Evolutionary conservation across 64 coral and sea anemone species (phyloP).

Genomic region (Montipora efflorescens): DNA sequence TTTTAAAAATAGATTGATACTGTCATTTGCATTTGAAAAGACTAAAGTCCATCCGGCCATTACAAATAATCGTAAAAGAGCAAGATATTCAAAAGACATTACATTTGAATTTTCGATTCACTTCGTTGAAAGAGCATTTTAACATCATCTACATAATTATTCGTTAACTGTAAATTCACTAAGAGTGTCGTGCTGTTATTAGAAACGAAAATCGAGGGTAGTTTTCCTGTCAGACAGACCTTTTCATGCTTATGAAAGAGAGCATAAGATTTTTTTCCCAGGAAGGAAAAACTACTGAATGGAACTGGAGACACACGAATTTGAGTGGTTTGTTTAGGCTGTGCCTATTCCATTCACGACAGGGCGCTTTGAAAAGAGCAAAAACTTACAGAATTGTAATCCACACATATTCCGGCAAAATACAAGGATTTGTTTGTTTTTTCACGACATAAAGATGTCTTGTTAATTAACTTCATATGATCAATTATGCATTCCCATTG

Average conservation of each 20-base stretch:
- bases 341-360: not conserved
- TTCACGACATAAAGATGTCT: not conserved
- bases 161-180: too few species aligned
- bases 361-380: not conserved
- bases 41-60: not conserved
- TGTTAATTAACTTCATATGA: not conserved
- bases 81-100: not conserved
- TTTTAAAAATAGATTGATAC: not conserved
- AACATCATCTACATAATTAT: too few species aligned
- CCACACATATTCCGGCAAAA: not conserved
- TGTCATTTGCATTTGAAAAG: slow-evolving; percentile 29
- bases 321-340: too few species aligned
- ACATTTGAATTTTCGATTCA: too few species aligned
- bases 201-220: too few species aligned
- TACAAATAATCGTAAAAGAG: not conserved
- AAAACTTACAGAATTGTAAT: not conserved
- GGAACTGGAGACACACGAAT: too few species aligned
- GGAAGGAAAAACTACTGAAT: too few species aligned
- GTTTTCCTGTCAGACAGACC: too few species aligned
- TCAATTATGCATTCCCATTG: not conserved
- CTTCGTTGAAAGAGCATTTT: too few species aligned
- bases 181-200: too few species aligned
- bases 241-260: too few species aligned
- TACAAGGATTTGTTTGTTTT: not conserved
- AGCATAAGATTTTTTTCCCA: too few species aligned